Evolutionary conservation across 2,797 vertebrate genomes (phyloP), one percentile per base, ranked within the genome.

Genomic region (Notoglanidium macrostoma): DNA sequence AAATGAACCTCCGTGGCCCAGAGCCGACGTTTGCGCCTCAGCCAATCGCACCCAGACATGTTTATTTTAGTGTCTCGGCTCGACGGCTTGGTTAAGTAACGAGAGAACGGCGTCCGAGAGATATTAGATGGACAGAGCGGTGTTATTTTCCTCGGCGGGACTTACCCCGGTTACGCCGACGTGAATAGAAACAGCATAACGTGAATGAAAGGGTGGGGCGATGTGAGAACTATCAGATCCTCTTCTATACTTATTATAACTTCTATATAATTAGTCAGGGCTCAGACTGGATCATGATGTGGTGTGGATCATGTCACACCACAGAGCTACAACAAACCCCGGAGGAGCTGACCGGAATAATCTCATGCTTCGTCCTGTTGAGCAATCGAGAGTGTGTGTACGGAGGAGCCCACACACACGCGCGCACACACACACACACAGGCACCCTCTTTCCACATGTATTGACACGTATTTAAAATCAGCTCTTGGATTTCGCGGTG

Each of bases 391-490:
- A 68, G 67, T 63, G 80, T 86, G 79, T 82, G 70, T 74, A 14
- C 21, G 40, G 49, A 78, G 73, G 77, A 55, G 57, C 73, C 54
- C 65, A 57, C 65, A 86, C 46, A 49, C 46, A 72, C 19, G 23
- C 35, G 4, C n/a, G 23, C 46, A 81, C 40, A 72, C 19, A 44
- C 35, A 23, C n/a, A 35, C 46, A 81, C 40, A 9, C 40, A 57
- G 74, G 73, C 61, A 40, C 46, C 83, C 49, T 84, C 73, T 83
- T 61, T 65, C 73, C 81, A 85, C 82, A 21, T 88, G 14, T 51
- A 49, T 65, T 88, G 83, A 72, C 86, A 83, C 81, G 35, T 72
- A 86, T 86, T 88, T 82, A 84, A 87, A 85, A 72, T 40, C 87
- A 49, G 83, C 59, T 81, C 79, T 49, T 46, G 57, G 40, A 63